These are phyloP conservation scores for Emmelina monodactyla DNA, from an alignment of 2,888 invertebrate species.

Conservation along the genomic window DNA sequence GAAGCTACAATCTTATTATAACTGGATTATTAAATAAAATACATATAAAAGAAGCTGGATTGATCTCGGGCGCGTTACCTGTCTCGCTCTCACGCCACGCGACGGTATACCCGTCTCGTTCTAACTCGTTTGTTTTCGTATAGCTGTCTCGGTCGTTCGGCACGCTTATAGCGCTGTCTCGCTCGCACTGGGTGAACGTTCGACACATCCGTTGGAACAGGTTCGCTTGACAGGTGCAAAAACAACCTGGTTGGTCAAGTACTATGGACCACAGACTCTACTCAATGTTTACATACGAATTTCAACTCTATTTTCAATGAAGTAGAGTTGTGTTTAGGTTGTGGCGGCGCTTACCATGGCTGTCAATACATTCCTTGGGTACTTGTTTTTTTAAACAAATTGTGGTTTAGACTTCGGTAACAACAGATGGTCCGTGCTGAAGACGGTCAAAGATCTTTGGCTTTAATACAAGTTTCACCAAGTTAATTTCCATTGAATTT, in stretches of 20 bases:
- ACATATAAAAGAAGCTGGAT: slow-evolving; percentile 26
- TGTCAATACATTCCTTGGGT: background rate
- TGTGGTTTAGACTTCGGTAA: background rate
- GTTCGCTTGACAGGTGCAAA: slow-evolving; percentile 52
- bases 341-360: background rate
- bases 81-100: slow-evolving; percentile 41
- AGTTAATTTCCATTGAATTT: too few species aligned
- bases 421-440: background rate
- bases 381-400: slow-evolving; percentile 1
- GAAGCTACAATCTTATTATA: slow-evolving; percentile 27
- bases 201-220: slow-evolving; percentile 48
- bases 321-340: background rate
- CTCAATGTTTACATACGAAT: background rate
- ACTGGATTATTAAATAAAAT: slow-evolving; percentile 42
- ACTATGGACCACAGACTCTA: slow-evolving; percentile 20
- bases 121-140: slow-evolving; percentile 4
- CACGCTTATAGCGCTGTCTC: slow-evolving; percentile 33
- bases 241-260: slow-evolving; percentile 27
- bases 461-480: too few species aligned
- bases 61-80: slow-evolving; percentile 14
- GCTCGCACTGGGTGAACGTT: slow-evolving; percentile 38
- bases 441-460: background rate
- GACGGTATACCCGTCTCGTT: slow-evolving; percentile 24
- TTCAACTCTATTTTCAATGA: background rate
- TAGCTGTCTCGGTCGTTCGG: slow-evolving; percentile 19